Evolutionary conservation across 1,140 invertebrate genomes (phyloP), one percentile per base, ranked within the genome.

Genomic region (Drosophila willistoni): DNA sequence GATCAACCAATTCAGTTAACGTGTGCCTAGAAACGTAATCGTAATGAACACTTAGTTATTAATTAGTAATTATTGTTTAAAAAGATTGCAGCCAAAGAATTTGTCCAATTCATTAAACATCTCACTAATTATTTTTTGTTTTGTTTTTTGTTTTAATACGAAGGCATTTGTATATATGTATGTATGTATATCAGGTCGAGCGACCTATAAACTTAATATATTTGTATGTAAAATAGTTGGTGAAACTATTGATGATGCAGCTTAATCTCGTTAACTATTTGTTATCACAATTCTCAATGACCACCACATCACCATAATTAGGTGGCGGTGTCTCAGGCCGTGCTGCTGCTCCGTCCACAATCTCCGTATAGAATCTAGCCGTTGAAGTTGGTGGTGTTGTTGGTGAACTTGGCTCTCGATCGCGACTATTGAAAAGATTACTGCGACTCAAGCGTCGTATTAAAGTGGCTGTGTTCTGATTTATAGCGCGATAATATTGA

Each of bases 391-490:
- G 57, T 1, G 83, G 71, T 1, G 78, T 77, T 1, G 73, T 57
- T 2, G 79, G 71, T 22, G 51, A 73, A 25, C 29, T 70, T 1
- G 71, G 68, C 41, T 83, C 82, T 25, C 86, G 79, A 68, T 80
- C 79, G 13, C 89, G 85, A 59, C 63, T 89, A 25, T 62, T 89
- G 41, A 91, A 90, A 2, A 91, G 67, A 71, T 91, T 91, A 44
- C 91, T 92, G 3, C 83, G 91, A 60, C 91, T 92, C 33, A 92
- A 59, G 1, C 90, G 86, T 54, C 91, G 71, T 39, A 92, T 91
- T 7, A 92, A 68, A 41, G 84, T 85, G 25, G 91, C 90, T 13
- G 91, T 91, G 29, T 91, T 92, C 65, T 91, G 82, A 77, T 92
- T 92, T 10, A 92, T 80, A 3, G 86, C 77, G 12, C 90, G 86